A percentile compares a stretch with the other conserved stretches of the same genome.
phyloP scores from a whole-genome alignment of 1,140 invertebrate species.

The Chlorops oryzae region DNA sequence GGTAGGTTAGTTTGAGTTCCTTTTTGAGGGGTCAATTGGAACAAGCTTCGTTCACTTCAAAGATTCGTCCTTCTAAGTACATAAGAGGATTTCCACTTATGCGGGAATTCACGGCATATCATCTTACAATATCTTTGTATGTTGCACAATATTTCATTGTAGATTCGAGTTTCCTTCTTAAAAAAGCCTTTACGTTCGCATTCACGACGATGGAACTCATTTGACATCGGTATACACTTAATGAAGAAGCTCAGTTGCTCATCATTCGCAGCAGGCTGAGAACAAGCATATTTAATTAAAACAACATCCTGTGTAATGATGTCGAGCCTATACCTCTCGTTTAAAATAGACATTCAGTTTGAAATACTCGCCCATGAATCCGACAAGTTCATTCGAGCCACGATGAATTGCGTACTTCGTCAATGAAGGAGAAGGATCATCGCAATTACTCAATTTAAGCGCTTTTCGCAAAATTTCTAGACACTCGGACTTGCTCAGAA shows the following conservation, averaged over 20 bases:
- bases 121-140: slow-evolving; percentile 33
- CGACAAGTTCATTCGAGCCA: slow-evolving; percentile 28
- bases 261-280: not conserved
- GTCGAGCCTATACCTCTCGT: slow-evolving; percentile 1
- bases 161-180: slow-evolving; percentile 26
- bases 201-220: slow-evolving; percentile 28
- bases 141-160: slow-evolving; percentile 26
- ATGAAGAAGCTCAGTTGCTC: slow-evolving; percentile 28
- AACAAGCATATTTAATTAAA: not conserved
- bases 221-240: slow-evolving; percentile 29
- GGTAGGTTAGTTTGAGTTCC: no score
- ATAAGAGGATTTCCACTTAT: no score
- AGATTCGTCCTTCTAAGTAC: no score
- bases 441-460: slow-evolving; percentile 16
- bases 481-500: slow-evolving; percentile 25
- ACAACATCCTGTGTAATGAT: not conserved
- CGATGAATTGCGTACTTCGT: slow-evolving; percentile 12
- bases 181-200: slow-evolving; percentile 39
- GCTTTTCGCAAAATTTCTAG: slow-evolving; percentile 20
- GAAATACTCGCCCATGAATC: slow-evolving; percentile 42
- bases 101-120: no score
- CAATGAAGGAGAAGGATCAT: slow-evolving; percentile 16
- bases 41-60: no score
- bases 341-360: slow-evolving; percentile 17
- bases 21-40: no score